These are phyloP conservation scores for Apis dorsata DNA, from an alignment of 1,140 invertebrate genomes.

Conservation along the genomic window DNA sequence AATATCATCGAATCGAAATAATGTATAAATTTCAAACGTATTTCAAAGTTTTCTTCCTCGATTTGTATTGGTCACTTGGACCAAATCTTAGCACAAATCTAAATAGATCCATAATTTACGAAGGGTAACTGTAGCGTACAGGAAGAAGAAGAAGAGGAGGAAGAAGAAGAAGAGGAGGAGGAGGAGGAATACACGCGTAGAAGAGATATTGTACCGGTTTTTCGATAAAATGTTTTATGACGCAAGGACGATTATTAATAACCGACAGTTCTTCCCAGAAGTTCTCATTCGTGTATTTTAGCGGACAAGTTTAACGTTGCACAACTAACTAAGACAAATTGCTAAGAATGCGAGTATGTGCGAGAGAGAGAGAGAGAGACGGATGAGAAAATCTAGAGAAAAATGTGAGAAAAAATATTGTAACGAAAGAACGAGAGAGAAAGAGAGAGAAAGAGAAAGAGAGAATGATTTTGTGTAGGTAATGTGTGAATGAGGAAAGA, in stretches of 20 bases:
- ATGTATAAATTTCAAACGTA: too few species aligned
- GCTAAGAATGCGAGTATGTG: slow-evolving; percentile 43
- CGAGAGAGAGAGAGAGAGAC: slow-evolving; percentile 37
- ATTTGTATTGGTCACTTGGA: not conserved
- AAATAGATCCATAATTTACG: not conserved
- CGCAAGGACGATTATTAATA: slow-evolving; percentile 54
- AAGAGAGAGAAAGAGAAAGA: slow-evolving; percentile 5
- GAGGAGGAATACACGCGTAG: not conserved
- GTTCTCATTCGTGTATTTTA: slow-evolving; percentile 63
- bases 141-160: not conserved
- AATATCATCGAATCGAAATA: too few species aligned
- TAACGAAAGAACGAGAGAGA: not conserved
- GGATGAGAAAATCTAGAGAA: not conserved
- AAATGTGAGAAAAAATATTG: not conserved
- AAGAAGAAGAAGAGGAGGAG: too few species aligned
- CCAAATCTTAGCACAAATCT: not conserved
- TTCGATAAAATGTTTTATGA: slow-evolving; percentile 18
- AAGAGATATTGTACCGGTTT: slow-evolving; percentile 4
- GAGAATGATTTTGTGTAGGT: slow-evolving; percentile 9
- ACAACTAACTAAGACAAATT: slow-evolving; percentile 71
- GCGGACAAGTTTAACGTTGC: slow-evolving; percentile 70
- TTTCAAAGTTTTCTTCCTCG: not conserved
- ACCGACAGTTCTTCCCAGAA: slow-evolving; percentile 41
- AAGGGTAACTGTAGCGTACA: not conserved
- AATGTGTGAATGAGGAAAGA: slow-evolving; percentile 10